A percentile compares a stretch with the other conserved stretches of the same genome.
Conservation (phyloP, 2,797 vertebrate species). For the Dendrocincla fuliginosa region DNA sequence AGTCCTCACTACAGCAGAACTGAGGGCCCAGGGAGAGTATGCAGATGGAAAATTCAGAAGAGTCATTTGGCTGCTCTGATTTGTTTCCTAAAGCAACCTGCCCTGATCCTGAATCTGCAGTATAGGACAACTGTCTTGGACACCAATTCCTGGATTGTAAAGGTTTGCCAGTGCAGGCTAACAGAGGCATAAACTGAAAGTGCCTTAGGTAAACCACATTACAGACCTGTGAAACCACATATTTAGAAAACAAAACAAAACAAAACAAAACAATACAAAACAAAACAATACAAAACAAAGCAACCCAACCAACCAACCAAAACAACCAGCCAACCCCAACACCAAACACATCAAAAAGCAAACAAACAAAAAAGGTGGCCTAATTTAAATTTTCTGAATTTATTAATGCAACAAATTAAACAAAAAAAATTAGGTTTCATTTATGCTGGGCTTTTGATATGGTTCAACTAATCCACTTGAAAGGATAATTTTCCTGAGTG, state of each 20-base stretch:
- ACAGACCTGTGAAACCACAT: background rate
- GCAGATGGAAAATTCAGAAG: background rate
- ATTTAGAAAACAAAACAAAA: background rate
- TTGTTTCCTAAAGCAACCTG: background rate
- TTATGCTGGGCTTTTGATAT: background rate
- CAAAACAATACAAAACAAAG: background rate
- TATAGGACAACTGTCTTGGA: background rate
- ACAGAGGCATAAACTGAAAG: background rate
- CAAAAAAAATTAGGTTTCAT: background rate
- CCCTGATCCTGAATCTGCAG: background rate
- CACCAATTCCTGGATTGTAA: background rate
- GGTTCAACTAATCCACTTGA: background rate
- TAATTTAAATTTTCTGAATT: background rate
- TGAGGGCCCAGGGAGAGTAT: background rate
- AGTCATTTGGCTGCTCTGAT: background rate
- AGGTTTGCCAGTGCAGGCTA: background rate
- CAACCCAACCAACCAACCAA: too few relatives aligned
- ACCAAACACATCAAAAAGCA: background rate
- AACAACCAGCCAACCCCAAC: too few relatives aligned
- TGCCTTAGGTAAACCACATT: background rate
- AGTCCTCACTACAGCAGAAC: fast-evolving
- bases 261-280: background rate
- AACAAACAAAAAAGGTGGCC: background rate
- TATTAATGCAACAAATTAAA: background rate
- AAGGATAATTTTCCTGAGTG: background rate